Evolutionary conservation across 2,888 invertebrate genomes (phyloP), one percentile per base, ranked within the genome.

Genomic region (Leptinotarsa tumamoca): DNA sequence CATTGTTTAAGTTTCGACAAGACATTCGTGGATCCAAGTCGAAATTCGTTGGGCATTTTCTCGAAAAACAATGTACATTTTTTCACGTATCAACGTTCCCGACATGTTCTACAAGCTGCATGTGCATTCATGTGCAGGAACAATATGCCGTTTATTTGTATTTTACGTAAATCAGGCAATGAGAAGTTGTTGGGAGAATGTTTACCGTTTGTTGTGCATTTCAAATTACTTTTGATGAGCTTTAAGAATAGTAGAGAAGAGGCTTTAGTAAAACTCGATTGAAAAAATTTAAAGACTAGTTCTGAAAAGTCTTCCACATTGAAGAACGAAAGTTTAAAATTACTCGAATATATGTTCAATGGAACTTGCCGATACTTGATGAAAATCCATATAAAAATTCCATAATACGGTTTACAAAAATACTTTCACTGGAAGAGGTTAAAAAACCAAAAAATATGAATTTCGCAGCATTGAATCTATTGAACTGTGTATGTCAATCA

Each of bases 31-130:
- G 71, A 50, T 61, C 50, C 70, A 56, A 71, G 66, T 63, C 67
- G 51, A 75, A 75, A 63, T 75, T 67, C 63, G 43, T 68, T 63
- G 71, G 72, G 67, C 51, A 67, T 78, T 73, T 73, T 73, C 54
- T 70, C 33, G 69, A 69, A 75, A 78, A 78, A 78, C 72, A 78
- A 75, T 73, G 73, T 72, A 71, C 56, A 78, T 78, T 78, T 76
- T 78, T 78, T 73, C 78, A 78, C 78, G 78, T 74, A 68, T 71
- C 49, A 54, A 61, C 58, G 56, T 50, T 67, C 71, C 56, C 50
- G 51, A 58, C 58, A 73, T 58, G 61, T 73, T 23, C 50, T 49
- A 70, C 73, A 74, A 67, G 66, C 43, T 78, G 71, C 75, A 75
- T 75, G 73, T 78, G 71, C 71, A 71, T 50, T 71, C 33, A 61